phyloP scores from a whole-genome alignment of 2,797 vertebrate genomes.

The Aotus griseimembra region DNA sequence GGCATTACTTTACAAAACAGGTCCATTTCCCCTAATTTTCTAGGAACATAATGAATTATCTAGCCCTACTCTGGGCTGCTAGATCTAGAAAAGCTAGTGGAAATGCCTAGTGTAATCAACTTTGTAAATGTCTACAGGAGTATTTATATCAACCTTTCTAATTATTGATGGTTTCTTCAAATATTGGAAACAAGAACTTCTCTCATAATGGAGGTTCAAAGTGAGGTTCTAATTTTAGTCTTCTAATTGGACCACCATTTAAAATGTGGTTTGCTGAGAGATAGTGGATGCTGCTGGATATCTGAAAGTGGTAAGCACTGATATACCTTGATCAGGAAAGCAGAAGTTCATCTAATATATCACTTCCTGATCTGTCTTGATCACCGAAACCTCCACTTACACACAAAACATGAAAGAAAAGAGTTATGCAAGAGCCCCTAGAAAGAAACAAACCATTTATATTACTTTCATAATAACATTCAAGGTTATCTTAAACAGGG shows the following conservation, averaged over 20 bases:
- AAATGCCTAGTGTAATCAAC: slow-evolving; percentile 26
- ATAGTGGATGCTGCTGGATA: background rate
- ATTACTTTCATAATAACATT: slow-evolving; percentile 1
- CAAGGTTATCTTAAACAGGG: background rate
- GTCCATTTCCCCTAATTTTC: slow-evolving; percentile 19
- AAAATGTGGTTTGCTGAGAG: background rate
- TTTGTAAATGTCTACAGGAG: background rate
- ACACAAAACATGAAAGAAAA: slow-evolving; percentile 5
- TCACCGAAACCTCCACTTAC: background rate
- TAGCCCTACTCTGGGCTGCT: background rate
- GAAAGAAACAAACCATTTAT: slow-evolving; percentile 4
- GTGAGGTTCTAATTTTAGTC: background rate
- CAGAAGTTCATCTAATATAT: background rate
- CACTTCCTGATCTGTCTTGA: background rate
- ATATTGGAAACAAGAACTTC: background rate
- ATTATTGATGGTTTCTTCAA: background rate
- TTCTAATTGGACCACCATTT: background rate
- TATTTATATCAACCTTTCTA: slow-evolving; percentile 48
- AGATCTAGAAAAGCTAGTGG: background rate
- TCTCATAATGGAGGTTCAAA: background rate
- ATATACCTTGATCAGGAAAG: background rate
- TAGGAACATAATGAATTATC: slow-evolving; percentile 11
- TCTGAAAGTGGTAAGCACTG: background rate
- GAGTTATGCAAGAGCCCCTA: background rate
- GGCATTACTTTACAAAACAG: background rate